Base-by-base conservation (phyloP, 1,140 invertebrate species). In the Sinonovacula constricta region DNA sequence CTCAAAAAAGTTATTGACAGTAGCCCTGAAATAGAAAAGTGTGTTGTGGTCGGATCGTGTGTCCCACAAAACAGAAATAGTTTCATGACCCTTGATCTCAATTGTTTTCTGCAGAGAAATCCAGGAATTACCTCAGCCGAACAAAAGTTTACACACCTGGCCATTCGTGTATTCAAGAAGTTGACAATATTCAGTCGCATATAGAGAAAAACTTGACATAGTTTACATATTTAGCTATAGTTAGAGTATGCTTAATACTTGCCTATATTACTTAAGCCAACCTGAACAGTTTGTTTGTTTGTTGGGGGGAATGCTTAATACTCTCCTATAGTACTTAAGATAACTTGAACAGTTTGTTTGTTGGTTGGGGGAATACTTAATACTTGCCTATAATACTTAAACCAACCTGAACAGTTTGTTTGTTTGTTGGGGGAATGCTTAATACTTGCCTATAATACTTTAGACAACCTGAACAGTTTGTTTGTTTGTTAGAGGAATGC, bases 1-100 rank as follows among this genome's bases (percentile, higher is more conserved):
- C 36, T 83, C n/a, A 33, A 78, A 24, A 53, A 69, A 24, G 51
- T 84, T 49, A n/a, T 81, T 15, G 22, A 24, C 0, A 60, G 76
- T 15, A 26, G 80, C 66, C 67, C 75, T 26, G 24, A 72, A 31
- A 24, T 72, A 26, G 53, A 75, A 31, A 28, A 59, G 31, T 4
- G 60, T 65, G 26, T 36, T 68, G 5, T 84, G 83, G 70, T 77
- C 53, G 49, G 75, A 81, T 79, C 34, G 15, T 78, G 75, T 71
- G 57, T 78, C 26, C 54, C 75, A 2, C 75, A 78, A 49, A 78
- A 70, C 28, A 70, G 26, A 33, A 78, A 78, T 30, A 53, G 34
- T 18, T 39, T 53, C 3, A 78, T 78, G 75, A 5, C 33, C 1
- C 33, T 10, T 51, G 65, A 39, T 2, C 33, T 68, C 2, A 68